Percentiles rank a stretch among this genome's conserved stretches.
phyloP scores from a whole-genome alignment of 2,113 vertebrate genomes.

The Tauraco erythrolophus region DNA sequence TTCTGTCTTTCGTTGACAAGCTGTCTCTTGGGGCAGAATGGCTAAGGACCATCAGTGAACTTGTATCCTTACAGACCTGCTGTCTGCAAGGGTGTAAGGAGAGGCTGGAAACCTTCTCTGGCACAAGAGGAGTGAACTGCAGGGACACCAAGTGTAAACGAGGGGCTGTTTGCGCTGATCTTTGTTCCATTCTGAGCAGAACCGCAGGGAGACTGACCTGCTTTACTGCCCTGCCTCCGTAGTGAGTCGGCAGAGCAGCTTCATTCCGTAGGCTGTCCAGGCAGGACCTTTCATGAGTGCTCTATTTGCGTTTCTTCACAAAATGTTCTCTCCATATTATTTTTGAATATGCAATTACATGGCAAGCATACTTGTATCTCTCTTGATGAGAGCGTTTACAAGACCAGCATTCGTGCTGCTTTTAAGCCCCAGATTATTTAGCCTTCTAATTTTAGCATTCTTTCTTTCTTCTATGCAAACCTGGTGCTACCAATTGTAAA shows the following conservation, averaged over 20 bases:
- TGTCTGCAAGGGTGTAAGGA: not conserved
- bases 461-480: not conserved
- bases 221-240: not conserved
- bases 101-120: not conserved
- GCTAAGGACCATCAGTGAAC: not conserved
- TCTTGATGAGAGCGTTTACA: not conserved
- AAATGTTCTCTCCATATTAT: not conserved
- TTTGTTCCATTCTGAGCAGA: not conserved
- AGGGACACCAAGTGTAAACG: not conserved
- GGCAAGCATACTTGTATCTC: not conserved
- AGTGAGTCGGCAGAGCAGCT: not conserved
- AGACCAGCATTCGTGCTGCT: conserved; percentile 1
- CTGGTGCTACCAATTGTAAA: not conserved
- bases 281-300: not conserved
- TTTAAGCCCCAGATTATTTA: not conserved
- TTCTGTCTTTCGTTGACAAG: conserved; percentile 81
- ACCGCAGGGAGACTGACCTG: not conserved
- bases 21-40: not conserved
- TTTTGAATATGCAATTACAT: not conserved
- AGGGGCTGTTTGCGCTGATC: not conserved
- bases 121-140: not conserved
- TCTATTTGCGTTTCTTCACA: not conserved
- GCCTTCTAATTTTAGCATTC: conserved; percentile 19
- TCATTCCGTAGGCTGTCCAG: not conserved
- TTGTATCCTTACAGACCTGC: not conserved